Evolutionary conservation across 1,140 invertebrate species (phyloP).

Genomic region (Drosophila bipectinata): DNA sequence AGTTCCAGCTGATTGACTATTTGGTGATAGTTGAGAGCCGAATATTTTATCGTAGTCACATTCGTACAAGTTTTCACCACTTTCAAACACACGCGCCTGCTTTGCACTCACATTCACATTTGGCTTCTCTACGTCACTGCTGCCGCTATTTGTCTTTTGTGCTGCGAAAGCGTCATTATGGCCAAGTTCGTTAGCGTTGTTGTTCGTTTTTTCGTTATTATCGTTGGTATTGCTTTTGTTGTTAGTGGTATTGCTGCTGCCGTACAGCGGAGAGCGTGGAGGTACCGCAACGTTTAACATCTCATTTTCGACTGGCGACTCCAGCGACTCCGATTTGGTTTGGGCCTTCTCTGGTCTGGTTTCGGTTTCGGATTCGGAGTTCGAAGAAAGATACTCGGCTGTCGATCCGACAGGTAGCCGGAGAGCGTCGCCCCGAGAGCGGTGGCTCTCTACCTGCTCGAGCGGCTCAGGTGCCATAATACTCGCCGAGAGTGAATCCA

Average conservation of each 20-base stretch:
- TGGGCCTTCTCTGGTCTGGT: slow-evolving; percentile 22
- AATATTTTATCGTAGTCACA: slow-evolving; percentile 82
- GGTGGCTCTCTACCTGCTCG: slow-evolving; percentile 49
- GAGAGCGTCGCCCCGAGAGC: slow-evolving; percentile 3
- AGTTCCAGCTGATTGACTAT: background rate
- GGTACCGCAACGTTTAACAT: slow-evolving; percentile 80
- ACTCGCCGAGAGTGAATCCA: slow-evolving; percentile 58
- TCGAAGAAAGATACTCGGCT: slow-evolving; percentile 1
- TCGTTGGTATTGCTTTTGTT: slow-evolving; percentile 38
- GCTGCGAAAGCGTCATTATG: slow-evolving; percentile 76
- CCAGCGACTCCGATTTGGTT: slow-evolving; percentile 39
- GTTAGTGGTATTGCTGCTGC: slow-evolving; percentile 39
- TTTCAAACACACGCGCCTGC: slow-evolving; percentile 2
- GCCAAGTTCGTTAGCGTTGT: slow-evolving; percentile 51
- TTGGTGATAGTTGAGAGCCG: slow-evolving; percentile 33
- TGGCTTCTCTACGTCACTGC: slow-evolving; percentile 65
- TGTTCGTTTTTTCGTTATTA: slow-evolving; percentile 40
- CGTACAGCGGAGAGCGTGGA: slow-evolving; percentile 70
- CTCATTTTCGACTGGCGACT: slow-evolving; percentile 79
- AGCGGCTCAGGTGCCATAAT: slow-evolving; percentile 67
- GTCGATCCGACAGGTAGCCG: slow-evolving; percentile 59
- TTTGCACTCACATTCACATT: slow-evolving; percentile 5
- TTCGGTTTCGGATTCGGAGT: slow-evolving; percentile 49
- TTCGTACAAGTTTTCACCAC: slow-evolving; percentile 64
- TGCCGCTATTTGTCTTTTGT: slow-evolving; percentile 62